phyloP scores from a whole-genome alignment of 2,888 invertebrate genomes.

The Dicyrtoma fusca region DNA sequence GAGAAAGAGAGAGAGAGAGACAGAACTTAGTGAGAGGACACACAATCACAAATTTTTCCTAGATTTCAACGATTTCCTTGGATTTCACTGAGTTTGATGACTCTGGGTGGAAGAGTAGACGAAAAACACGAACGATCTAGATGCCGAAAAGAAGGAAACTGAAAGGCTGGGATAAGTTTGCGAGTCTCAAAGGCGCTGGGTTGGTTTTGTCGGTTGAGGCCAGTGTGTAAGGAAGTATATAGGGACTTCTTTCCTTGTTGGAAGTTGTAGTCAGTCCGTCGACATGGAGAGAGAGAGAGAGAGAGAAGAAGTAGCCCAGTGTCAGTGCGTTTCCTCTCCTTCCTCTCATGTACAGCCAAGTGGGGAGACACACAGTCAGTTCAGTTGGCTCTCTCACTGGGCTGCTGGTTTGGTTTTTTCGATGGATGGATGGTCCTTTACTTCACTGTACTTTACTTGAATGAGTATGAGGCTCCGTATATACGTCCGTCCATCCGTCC shows the following conservation, averaged over 20 bases:
- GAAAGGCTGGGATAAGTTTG: conserved; percentile 43
- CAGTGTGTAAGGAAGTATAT: conserved; percentile 20
- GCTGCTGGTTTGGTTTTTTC: conserved; percentile 18
- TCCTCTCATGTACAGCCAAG: conserved; percentile 20
- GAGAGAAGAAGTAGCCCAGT: conserved; percentile 19
- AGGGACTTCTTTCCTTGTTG: too few species aligned
- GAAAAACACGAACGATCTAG: conserved; percentile 46
- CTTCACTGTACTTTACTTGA: neutral
- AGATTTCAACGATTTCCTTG: conserved; percentile 19
- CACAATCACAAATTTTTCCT: conserved; percentile 36
- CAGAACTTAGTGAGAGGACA: too few species aligned
- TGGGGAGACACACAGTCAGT: conserved; percentile 12
- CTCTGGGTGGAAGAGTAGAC: conserved; percentile 38
- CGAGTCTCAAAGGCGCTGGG: conserved; percentile 34
- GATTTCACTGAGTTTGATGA: conserved; percentile 30
- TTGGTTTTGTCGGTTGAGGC: conserved; percentile 35
- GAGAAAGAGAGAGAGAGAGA: conserved; percentile 18
- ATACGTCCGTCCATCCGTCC: too few species aligned
- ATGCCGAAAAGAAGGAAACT: conserved; percentile 49
- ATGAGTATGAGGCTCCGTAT: neutral
- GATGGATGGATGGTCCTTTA: conserved; percentile 12
- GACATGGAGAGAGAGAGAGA: conserved; percentile 21
- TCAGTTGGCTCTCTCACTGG: conserved; percentile 18
- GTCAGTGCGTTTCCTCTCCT: conserved; percentile 13
- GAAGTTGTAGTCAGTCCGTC: conserved; percentile 20